phyloP scores from a whole-genome alignment of 2,113 vertebrate species.

The Protobothrops flavoviridis region DNA sequence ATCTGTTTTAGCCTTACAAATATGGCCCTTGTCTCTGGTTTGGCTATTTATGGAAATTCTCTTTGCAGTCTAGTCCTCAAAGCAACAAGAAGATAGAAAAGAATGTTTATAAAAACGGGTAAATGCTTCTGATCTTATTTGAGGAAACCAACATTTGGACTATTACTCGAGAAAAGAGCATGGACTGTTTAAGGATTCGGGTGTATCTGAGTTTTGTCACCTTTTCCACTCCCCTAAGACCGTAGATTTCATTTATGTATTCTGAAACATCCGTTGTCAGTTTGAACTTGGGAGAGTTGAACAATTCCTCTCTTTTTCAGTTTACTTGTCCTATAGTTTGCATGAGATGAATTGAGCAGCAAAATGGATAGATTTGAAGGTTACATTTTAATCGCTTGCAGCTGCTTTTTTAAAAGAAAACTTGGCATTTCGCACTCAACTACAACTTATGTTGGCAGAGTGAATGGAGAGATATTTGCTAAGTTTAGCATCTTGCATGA shows the following conservation, averaged over 20 bases:
- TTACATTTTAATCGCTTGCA: constrained; percentile 10
- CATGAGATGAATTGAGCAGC: neutral
- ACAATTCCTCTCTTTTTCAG: neutral
- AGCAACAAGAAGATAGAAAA: neutral
- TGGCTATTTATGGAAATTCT: constrained; percentile 14
- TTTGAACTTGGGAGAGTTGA: neutral
- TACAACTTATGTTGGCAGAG: constrained; percentile 17
- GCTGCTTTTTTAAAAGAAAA: constrained; percentile 1
- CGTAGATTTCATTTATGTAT: constrained; percentile 28
- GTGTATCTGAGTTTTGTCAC: constrained; percentile 1
- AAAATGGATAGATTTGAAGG: neutral
- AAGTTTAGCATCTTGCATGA: neutral
- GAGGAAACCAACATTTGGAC: neutral
- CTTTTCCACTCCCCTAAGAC: constrained; percentile 32
- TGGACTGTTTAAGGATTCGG: constrained; percentile 25
- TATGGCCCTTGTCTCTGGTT: neutral
- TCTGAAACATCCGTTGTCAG: neutral
- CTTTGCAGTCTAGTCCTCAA: neutral
- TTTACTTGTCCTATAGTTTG: neutral
- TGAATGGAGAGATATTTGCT: neutral
- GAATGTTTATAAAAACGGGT: constrained; percentile 7
- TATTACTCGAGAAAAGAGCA: neutral
- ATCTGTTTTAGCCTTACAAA: neutral
- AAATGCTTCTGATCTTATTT: neutral
- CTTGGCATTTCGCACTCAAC: neutral